Percentiles rank a stretch among this genome's conserved stretches.
phyloP scores from a whole-genome alignment of 2,888 invertebrate genomes.

The Calliphora vomitoria region DNA sequence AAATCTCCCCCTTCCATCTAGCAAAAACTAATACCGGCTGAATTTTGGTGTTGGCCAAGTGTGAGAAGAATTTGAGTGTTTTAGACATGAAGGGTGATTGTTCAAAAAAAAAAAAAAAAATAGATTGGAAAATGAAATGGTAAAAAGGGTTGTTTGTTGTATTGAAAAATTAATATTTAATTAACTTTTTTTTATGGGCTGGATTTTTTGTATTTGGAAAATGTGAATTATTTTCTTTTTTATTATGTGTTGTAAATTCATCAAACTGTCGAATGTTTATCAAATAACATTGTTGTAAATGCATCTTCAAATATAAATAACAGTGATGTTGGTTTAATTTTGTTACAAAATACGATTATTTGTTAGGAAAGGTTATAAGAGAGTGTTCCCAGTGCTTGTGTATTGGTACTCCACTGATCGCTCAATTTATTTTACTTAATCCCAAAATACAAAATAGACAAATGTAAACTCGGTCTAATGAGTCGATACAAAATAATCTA shows the following conservation, averaged over 20 bases:
- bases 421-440: no score
- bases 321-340: no score
- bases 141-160: neutral
- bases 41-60: conserved; percentile 9
- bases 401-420: no score
- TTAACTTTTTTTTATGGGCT: conserved; percentile 22
- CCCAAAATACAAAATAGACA: no score
- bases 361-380: no score
- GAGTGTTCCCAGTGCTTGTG: no score
- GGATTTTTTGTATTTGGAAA: neutral
- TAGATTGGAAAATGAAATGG: no score
- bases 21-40: neutral
- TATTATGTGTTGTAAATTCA: neutral
- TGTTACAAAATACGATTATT: no score
- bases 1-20: neutral
- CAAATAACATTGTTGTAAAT: no score
- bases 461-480: no score
- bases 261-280: neutral
- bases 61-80: conserved; percentile 15
- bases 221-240: neutral
- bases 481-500: no score
- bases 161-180: conserved; percentile 38
- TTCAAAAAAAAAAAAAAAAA: conserved; percentile 3
- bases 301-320: no score
- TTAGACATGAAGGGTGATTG: conserved; percentile 30